Percentiles rank a stretch among this genome's conserved stretches.
These are phyloP conservation scores for Ridgeia piscesae DNA, from an alignment of 1,140 invertebrate species.

Conservation along the genomic window DNA sequence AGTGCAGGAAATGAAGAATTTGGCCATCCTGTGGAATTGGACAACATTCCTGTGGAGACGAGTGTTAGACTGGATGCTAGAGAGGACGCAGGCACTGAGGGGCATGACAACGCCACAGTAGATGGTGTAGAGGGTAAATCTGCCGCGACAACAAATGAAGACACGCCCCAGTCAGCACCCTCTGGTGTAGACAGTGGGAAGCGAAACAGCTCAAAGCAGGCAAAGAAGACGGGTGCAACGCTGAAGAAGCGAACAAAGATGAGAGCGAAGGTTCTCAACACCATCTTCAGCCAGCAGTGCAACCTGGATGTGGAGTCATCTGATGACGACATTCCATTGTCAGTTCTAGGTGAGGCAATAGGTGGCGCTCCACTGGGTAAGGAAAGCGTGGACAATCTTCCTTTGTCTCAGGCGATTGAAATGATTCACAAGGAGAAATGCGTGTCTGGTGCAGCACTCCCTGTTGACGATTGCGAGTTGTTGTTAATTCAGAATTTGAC, in stretches of 20 bases:
- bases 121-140: background rate
- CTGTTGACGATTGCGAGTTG: background rate
- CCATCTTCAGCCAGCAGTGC: constrained; percentile 19
- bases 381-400: background rate
- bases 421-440: background rate
- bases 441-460: background rate
- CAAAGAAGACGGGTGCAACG: background rate
- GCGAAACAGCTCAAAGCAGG: constrained; percentile 3
- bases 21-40: too few relatives aligned
- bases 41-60: too few relatives aligned
- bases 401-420: background rate
- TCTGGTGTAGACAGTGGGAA: background rate
- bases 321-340: background rate
- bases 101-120: background rate
- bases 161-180: background rate
- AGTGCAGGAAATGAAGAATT: background rate
- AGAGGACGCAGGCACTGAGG: background rate
- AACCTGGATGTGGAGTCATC: constrained; percentile 12
- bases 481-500: background rate
- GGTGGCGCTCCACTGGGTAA: background rate
- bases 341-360: background rate
- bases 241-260: background rate
- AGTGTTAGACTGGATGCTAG: background rate
- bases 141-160: background rate
- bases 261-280: constrained; percentile 13